phyloP scores from a whole-genome alignment of 2,888 invertebrate genomes.

The Caenorhabditis afra region DNA sequence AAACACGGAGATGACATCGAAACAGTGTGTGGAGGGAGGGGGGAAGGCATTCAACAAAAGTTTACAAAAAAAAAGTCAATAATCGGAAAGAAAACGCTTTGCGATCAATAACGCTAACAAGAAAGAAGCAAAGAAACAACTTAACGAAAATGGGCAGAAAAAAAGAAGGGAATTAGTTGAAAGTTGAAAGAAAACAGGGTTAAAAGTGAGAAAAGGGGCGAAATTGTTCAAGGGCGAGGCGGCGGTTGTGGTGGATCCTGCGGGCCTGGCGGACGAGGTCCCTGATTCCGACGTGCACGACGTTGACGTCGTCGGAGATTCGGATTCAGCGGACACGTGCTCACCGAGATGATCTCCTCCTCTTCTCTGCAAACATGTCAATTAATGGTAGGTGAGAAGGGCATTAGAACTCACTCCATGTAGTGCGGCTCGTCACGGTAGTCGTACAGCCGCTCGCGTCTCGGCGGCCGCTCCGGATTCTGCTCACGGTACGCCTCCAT shows the following conservation, averaged over 20 bases:
- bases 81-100: neutral
- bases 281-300: conserved; percentile 1
- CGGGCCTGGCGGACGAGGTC: too few relatives aligned
- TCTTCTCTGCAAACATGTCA: conserved; percentile 39
- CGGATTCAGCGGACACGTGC: conserved; percentile 49
- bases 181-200: too few relatives aligned
- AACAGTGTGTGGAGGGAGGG: too few relatives aligned
- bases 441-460: too few relatives aligned
- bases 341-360: conserved; percentile 45
- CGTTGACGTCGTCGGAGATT: conserved; percentile 37
- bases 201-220: too few relatives aligned
- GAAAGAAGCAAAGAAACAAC: neutral
- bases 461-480: neutral
- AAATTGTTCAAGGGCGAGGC: too few relatives aligned
- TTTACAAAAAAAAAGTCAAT: conserved; percentile 1
- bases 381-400: too few relatives aligned
- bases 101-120: neutral
- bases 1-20: too few relatives aligned
- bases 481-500: conserved; percentile 33
- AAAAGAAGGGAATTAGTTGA: too few relatives aligned
- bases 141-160: too few relatives aligned
- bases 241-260: too few relatives aligned
- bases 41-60: neutral
- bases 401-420: neutral
- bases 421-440: neutral